Base-by-base conservation (phyloP, 2,888 invertebrate genomes). In the Phengaris alcon region DNA sequence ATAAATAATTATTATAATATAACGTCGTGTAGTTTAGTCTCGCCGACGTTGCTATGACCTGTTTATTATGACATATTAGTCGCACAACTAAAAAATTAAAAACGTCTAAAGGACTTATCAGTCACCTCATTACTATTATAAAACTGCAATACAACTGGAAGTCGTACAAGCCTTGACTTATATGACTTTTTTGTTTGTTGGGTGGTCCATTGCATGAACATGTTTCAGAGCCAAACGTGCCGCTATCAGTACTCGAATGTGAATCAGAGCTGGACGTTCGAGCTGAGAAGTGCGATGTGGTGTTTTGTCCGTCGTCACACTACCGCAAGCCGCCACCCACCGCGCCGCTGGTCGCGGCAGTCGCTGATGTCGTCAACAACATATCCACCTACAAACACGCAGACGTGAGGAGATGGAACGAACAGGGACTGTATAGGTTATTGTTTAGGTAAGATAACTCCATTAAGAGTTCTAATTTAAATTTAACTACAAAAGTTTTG, bases 241-340 rank as follows among this genome's bases (percentile, higher is more conserved):
- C 92, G 0, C 51, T 89, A 51, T 85, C 87, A 2, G 69, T 91
- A 22, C 81, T 93, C 59, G 93, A 93, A 77, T 88, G 90, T 48
- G 84, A 86, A 6, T 82, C 86, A 0, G 90, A 91, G 77, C 77
- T 91, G 22, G 92, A 93, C 79, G 93, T 93, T 12, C 89, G 90
- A 35, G 87, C 89, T 4, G 85, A 87, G 76, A 93, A 93, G 79
- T 81, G 84, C 2, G 88, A 87, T 8, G 82, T 89, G 9, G 82
- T 77, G 5, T 78, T 91, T 55, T 83, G 85, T 3, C 87, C 88
- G 1, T 78, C 70, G 0, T n/a, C 78, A 54, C 73, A 77, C 6
- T 78, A 76, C 55, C 74, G 80, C 12, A 82, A 82, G n/a, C 83
- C 87, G 8, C 87, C 90, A 6, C 90, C 91, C 0, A 87, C 90